phyloP scores from a whole-genome alignment of 2,113 vertebrate genomes.

The Eptesicus fuscus region DNA sequence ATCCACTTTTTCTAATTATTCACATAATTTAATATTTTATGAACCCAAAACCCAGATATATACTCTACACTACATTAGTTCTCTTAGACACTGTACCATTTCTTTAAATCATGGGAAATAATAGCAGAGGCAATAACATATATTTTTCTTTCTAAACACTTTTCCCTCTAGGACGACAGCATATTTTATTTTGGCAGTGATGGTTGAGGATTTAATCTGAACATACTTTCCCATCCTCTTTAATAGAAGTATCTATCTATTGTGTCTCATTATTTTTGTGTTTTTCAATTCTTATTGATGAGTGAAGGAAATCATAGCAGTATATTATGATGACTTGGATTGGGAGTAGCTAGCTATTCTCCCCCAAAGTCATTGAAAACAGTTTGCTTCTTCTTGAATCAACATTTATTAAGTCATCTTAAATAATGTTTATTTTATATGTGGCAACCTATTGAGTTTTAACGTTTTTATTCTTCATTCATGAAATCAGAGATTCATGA shows the following conservation, averaged over 20 bases:
- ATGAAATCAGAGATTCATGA: not conserved
- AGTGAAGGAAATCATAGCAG: not conserved
- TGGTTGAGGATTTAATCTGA: not conserved
- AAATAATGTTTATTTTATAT: not conserved
- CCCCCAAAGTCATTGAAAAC: not conserved
- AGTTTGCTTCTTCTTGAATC: conserved; percentile 22
- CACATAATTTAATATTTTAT: not conserved
- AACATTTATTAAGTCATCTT: conserved; percentile 21
- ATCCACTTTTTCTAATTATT: not conserved
- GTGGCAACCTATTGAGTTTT: not conserved
- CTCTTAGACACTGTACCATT: not conserved
- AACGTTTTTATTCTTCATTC: not conserved
- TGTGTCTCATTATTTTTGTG: conserved; percentile 15
- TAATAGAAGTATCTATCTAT: not conserved
- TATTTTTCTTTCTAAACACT: not conserved
- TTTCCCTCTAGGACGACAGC: not conserved
- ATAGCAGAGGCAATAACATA: not conserved
- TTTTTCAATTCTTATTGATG: conserved; percentile 6
- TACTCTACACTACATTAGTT: not conserved
- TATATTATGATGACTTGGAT: not conserved
- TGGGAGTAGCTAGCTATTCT: not conserved
- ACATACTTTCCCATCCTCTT: not conserved
- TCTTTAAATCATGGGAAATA: conserved; percentile 8
- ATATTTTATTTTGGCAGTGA: conserved; percentile 28
- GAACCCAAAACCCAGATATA: not conserved